Percentiles rank a stretch among this genome's conserved stretches.
phyloP scores from a whole-genome alignment of 2,113 vertebrate genomes.

The Xenotilapia longispinis region DNA sequence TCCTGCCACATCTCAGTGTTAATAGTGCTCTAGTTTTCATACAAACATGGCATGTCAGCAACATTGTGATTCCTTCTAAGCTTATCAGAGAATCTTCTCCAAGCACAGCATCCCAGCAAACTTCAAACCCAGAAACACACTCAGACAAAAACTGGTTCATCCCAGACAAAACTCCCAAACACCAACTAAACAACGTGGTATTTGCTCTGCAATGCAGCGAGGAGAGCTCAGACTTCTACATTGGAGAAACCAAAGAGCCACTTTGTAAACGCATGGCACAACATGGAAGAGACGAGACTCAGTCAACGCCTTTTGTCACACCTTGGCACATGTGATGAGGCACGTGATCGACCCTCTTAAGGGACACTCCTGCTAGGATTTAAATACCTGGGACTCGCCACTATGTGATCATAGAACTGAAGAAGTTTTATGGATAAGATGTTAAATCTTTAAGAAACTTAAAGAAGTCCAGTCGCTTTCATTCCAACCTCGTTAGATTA shows the following conservation, averaged over 20 bases:
- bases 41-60: neutral
- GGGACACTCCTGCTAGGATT: neutral
- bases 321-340: neutral
- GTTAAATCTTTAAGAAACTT: neutral
- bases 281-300: neutral
- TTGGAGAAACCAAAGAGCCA: neutral
- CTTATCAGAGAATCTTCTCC: neutral
- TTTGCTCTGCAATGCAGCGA: neutral
- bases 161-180: neutral
- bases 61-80: neutral
- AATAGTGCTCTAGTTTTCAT: neutral
- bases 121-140: neutral
- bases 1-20: rapidly evolving
- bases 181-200: neutral
- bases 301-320: neutral
- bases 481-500: neutral
- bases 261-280: neutral
- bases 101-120: neutral
- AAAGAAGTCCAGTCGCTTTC: neutral
- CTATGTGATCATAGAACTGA: neutral
- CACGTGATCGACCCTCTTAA: neutral
- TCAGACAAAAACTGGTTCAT: neutral
- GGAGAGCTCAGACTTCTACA: neutral
- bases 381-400: neutral
- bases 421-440: neutral